These are phyloP conservation scores for Mythimna albipuncta DNA, from an alignment of 2,888 invertebrate genomes.

Conservation along the genomic window DNA sequence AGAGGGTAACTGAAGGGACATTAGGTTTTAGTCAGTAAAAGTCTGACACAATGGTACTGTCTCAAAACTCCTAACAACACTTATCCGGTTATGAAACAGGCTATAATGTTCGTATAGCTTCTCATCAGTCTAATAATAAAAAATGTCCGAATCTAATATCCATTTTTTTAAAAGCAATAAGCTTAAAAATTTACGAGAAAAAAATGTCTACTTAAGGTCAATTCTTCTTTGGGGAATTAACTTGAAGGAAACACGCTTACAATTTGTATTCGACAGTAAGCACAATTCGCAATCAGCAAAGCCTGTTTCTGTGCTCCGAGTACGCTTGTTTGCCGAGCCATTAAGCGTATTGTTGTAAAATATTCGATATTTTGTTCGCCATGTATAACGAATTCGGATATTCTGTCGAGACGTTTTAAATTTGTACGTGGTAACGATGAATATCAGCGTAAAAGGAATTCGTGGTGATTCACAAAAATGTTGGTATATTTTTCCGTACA, in stretches of 20 bases:
- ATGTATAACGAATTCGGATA: slow-evolving; percentile 57
- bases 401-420: slow-evolving; percentile 53
- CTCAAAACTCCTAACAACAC: not conserved
- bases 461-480: slow-evolving; percentile 42
- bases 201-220: slow-evolving; percentile 77
- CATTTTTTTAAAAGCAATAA: slow-evolving; percentile 58
- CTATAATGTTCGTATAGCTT: slow-evolving; percentile 48
- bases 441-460: slow-evolving; percentile 37
- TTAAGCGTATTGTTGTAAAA: slow-evolving; percentile 74
- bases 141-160: slow-evolving; percentile 44
- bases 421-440: slow-evolving; percentile 40
- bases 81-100: slow-evolving; percentile 10
- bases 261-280: slow-evolving; percentile 85
- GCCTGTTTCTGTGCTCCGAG: slow-evolving; percentile 78
- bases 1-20: too few relatives aligned
- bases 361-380: slow-evolving; percentile 61
- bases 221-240: slow-evolving; percentile 79
- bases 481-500: slow-evolving; percentile 37
- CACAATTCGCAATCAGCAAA: slow-evolving; percentile 88
- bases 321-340: slow-evolving; percentile 77
- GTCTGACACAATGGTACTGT: too few relatives aligned
- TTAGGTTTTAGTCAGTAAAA: too few relatives aligned
- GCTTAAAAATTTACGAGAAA: slow-evolving; percentile 70
- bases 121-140: slow-evolving; percentile 32
- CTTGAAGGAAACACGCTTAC: slow-evolving; percentile 82